A percentile compares a stretch with the other conserved stretches of the same genome.
Evolutionary conservation across 2,888 invertebrate genomes (phyloP).

Genomic region (Drosophila silvestris): DNA sequence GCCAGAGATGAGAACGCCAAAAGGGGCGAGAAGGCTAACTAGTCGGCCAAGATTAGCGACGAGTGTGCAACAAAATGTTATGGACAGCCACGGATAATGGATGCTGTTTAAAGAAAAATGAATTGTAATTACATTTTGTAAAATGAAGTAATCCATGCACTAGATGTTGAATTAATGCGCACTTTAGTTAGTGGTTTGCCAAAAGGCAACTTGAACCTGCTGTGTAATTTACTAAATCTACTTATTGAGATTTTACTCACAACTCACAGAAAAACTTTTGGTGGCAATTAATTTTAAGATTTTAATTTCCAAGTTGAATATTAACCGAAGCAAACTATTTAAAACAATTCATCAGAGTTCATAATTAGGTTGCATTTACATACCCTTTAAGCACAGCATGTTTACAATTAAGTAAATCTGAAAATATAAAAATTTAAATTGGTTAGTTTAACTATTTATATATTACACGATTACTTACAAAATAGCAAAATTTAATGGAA

Average conservation of each 20-base stretch:
- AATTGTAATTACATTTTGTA: slow-evolving; percentile 59
- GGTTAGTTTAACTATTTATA: not conserved
- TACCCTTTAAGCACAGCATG: slow-evolving; percentile 27
- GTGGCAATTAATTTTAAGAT: not conserved
- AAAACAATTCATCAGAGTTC: not conserved
- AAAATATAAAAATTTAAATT: slow-evolving; percentile 1
- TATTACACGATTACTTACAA: not conserved
- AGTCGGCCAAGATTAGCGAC: slow-evolving; percentile 74
- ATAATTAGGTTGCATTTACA: slow-evolving; percentile 4
- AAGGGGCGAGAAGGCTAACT: slow-evolving; percentile 46
- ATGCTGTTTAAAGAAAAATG: slow-evolving; percentile 59
- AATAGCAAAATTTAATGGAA: not conserved
- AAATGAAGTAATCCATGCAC: slow-evolving; percentile 43
- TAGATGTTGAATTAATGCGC: slow-evolving; percentile 30
- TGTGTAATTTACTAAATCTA: slow-evolving; percentile 10
- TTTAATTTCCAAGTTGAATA: not conserved
- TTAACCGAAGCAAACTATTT: not conserved
- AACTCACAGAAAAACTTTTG: not conserved
- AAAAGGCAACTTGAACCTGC: slow-evolving; percentile 15
- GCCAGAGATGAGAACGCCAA: slow-evolving; percentile 8
- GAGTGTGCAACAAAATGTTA: slow-evolving; percentile 77
- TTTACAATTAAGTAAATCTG: slow-evolving; percentile 17
- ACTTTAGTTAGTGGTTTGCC: slow-evolving; percentile 22
- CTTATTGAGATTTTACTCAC: slow-evolving; percentile 20
- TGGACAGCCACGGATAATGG: slow-evolving; percentile 75